These are phyloP conservation scores for Trachops cirrhosus DNA, from an alignment of 2,797 vertebrate genomes.

Conservation along the genomic window DNA sequence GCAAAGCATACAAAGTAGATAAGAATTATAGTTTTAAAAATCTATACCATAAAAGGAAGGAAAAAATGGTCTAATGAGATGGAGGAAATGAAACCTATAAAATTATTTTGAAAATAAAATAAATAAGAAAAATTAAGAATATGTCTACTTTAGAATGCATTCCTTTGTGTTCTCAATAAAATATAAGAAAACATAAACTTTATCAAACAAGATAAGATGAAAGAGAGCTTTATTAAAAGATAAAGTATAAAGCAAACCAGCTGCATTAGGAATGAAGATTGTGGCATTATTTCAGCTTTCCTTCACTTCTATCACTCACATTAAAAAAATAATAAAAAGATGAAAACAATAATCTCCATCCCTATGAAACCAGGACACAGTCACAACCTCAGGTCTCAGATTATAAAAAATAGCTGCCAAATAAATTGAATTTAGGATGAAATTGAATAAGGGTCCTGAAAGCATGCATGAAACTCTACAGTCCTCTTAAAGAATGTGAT, in stretches of 20 bases:
- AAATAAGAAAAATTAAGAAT: background rate
- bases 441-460: background rate
- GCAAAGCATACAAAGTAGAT: constrained; percentile 3
- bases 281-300: background rate
- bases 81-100: constrained; percentile 22
- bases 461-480: background rate
- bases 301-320: background rate
- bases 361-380: background rate
- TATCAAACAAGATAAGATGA: constrained; percentile 55
- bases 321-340: constrained; percentile 47
- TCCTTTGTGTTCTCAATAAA: constrained; percentile 29
- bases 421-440: background rate
- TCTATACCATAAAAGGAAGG: background rate
- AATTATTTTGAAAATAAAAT: constrained; percentile 33
- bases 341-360: background rate
- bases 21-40: background rate
- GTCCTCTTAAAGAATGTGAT: background rate
- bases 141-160: background rate
- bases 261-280: constrained; percentile 12
- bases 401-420: background rate
- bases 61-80: background rate
- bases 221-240: constrained; percentile 36
- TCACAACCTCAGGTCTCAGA: background rate
- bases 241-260: constrained; percentile 31
- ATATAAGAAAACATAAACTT: constrained; percentile 24